Base-by-base conservation (phyloP, 2,113 vertebrate genomes). In the western clawed frog (Xenopus tropicalis) region DNA sequence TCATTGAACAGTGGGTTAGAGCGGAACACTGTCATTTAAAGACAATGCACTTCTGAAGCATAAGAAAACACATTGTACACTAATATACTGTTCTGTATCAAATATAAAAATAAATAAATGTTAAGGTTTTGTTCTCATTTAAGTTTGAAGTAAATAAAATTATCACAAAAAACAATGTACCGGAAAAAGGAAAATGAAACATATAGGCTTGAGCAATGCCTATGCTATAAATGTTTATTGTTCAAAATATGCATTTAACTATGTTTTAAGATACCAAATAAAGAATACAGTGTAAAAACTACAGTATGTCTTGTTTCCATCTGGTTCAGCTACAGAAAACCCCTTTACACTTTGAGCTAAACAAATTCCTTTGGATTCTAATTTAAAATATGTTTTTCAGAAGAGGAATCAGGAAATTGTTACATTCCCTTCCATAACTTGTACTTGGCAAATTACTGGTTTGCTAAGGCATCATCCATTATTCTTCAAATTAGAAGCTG, bases 371-470 rank as follows among this genome's bases (percentile, higher is more conserved):
- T 69, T 54, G 68, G 11, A 52, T 62, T 69, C 42, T 52, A 42
- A 61, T 62, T 61, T 65, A 44, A 73, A 62, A 67, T 37, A 69
- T 62, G 68, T 62, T 69, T 75, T 66, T 61, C n/a, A 74, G 63
- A 67, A 68, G 66, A 61, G 24, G 43, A 52, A 16, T 75, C 65
- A 61, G 72, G 65, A 74, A 74, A 68, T 69, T 69, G 43, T 69
- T 66, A 54, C 44, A 63, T 75, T 52, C 66, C 23, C 43, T 75
- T 75, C 57, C 56, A 69, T 69, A 68, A 62, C 66, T 62, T 69
- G 57, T 56, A 23, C 20, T 75, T 75, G 65, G 72, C 65, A 69
- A 75, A 75, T 75, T 22, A 69, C 72, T 62, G 46, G 57, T 75
- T 69, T 62, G 48, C 52, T 75, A 75, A 62, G 25, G 20, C 44